These are phyloP conservation scores for Oryzias celebensis DNA, from an alignment of 2,113 vertebrate genomes.

Conservation along the genomic window DNA sequence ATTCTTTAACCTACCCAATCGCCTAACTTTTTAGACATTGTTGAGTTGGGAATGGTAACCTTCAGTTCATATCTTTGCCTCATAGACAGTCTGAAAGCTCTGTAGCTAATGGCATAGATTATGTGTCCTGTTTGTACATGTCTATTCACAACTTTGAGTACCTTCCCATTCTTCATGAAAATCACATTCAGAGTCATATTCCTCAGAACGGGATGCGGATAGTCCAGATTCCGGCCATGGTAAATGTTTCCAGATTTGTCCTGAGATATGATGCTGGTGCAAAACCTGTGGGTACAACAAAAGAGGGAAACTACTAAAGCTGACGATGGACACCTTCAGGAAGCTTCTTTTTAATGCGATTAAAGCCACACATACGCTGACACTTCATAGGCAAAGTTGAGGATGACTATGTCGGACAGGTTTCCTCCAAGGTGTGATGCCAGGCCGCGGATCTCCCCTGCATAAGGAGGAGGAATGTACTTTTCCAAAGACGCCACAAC, in stretches of 20 bases:
- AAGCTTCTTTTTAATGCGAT: not conserved
- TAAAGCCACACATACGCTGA: slow-evolving; percentile 80
- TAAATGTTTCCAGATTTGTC: slow-evolving; percentile 84
- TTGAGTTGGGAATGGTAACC: too few relatives aligned
- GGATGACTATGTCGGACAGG: slow-evolving; percentile 79
- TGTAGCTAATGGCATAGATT: too few relatives aligned
- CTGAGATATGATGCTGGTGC: slow-evolving; percentile 91
- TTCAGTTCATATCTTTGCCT: too few relatives aligned
- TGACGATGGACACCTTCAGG: not conserved
- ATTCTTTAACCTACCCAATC: too few relatives aligned
- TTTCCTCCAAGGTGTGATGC: slow-evolving; percentile 68
- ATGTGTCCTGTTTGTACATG: not conserved
- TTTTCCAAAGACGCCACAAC: slow-evolving; percentile 67
- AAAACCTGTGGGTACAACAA: slow-evolving; percentile 79
- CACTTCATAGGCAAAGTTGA: slow-evolving; percentile 91
- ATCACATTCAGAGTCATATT: slow-evolving; percentile 84
- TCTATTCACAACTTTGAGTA: not conserved
- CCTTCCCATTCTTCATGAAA: slow-evolving; percentile 85
- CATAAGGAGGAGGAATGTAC: slow-evolving; percentile 81
- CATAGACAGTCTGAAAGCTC: too few relatives aligned
- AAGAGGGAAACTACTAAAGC: slow-evolving; percentile 7
- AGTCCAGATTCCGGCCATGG: slow-evolving; percentile 93
- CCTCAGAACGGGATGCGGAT: slow-evolving; percentile 77
- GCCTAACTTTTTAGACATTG: too few relatives aligned
- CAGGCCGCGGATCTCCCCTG: slow-evolving; percentile 82